Base-by-base conservation (phyloP, 2,113 vertebrate species). In the Raphicerus campestris region DNA sequence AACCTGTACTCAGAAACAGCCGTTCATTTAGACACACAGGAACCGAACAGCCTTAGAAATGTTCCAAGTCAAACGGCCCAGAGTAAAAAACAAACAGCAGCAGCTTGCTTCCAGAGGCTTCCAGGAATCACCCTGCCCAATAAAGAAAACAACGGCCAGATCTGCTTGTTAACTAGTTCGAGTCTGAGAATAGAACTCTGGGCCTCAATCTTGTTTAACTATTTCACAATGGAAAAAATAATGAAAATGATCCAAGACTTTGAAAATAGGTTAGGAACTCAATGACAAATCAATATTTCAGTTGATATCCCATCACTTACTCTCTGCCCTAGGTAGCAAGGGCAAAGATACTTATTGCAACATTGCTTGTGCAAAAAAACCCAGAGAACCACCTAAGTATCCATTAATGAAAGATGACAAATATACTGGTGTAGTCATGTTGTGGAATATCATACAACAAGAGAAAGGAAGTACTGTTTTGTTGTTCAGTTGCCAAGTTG, bases 1-100 rank as follows among this genome's bases (percentile, higher is more conserved):
- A 96, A 92, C 85, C 92, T 97, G 95, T 83, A 86, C 35, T 47
- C 81, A 97, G 92, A 98, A 97, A 97, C 98, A 98, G 95, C 73
- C 89, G 61, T 80, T 96, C 97, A 97, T 97, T 98, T 92, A 96
- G 78, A 94, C 86, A 42, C 55, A 42, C 42, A 96, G 87, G 96
- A 97, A 81, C 96, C 28, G 84, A 82, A 55, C 15, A 2, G 86
- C 80, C 97, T 60, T 58, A 96, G 58, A 75, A 87, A 78, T 26
- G 95, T 95, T 98, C 97, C 98, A 97, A 97, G 91, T 55, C 95
- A 98, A 97, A 97, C 2, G 26, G 96, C 85, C 51, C 85, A 51
- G 88, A 63, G 80, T 78, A n/a, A 91, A 97, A 93, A 95, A 66
- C 96, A 96, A 97, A 97, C 88, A 97, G 75, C 49, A 87, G 73